Evolutionary conservation across 2,888 invertebrate genomes (phyloP), one percentile per base, ranked within the genome.

Genomic region (Apotomis betuletana): DNA sequence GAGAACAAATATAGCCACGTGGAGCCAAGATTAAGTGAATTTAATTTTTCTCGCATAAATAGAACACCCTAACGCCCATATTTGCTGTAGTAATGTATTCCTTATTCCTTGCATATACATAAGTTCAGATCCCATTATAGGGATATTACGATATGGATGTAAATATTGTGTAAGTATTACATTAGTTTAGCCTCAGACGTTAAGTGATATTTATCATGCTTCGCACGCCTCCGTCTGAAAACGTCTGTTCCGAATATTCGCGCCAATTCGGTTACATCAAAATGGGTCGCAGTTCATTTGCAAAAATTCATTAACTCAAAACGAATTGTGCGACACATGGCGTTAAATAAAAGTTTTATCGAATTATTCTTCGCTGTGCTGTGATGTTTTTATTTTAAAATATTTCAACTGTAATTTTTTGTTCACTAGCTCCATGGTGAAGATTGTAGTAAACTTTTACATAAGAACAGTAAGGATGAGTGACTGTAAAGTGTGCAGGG

Each of bases 241-340:
- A 15, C 9, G 13, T 15, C 54, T 49, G 49, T 10, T 3, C 8
- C 49, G 49, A 49, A 49, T 49, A 54, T 54, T 15, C 54, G 15
- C 15, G 15, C 54, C 54, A 54, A 27, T 41, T 6, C 44, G 6
- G 13, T 44, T 13, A 10, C 59, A 60, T 9, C 9, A 60, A 60
- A 15, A 13, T 44, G 59, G 44, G 59, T 60, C 59, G 44, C 44
- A 9, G 59, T 60, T 15, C 59, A 60, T 60, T 60, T 44, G 59
- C 44, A 13, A 44, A 60, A 44, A 60, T 5, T 44, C 44, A 44
- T n/a, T 60, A 44, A n/a, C 13, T 6, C 13, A 44, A 60, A 60
- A 41, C 38, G 12, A 15, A 12, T 49, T 61, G 46, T 51, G 12
- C 36, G 3, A 6, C 49, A 12, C 27, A 5, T 60, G 1, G 13